Evolutionary conservation across 2,888 invertebrate species (phyloP).

Genomic region (Amblyteles armatorius): DNA sequence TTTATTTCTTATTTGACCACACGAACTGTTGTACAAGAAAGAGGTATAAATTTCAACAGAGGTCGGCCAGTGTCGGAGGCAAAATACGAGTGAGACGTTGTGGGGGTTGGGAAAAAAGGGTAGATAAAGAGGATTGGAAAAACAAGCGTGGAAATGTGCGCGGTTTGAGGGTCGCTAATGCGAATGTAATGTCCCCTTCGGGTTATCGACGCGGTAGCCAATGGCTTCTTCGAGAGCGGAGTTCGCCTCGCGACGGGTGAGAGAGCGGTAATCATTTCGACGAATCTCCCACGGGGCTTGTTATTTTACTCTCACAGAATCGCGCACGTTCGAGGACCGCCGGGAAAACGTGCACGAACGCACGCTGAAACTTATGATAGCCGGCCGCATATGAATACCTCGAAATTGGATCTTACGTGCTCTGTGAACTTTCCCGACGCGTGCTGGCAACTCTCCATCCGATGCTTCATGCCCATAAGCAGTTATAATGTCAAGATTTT

Average conservation of each 20-base stretch:
- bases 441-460: not conserved
- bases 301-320: conserved; percentile 37
- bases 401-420: conserved; percentile 59
- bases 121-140: conserved; percentile 5
- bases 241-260: conserved; percentile 17
- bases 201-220: conserved; percentile 49
- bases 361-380: conserved; percentile 47
- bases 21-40: not conserved
- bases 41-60: not conserved
- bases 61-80: not conserved
- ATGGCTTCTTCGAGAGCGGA: conserved; percentile 26
- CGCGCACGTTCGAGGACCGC: conserved; percentile 23
- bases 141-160: conserved; percentile 18
- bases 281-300: conserved; percentile 29
- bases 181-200: conserved; percentile 60
- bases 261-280: conserved; percentile 54
- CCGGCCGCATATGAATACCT: conserved; percentile 48
- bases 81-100: conserved; percentile 9
- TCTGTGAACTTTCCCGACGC: conserved; percentile 36
- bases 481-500: not conserved
- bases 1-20: not conserved
- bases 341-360: conserved; percentile 31
- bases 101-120: not conserved
- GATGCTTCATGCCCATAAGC: not conserved
- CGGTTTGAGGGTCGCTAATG: conserved; percentile 57